phyloP scores from a whole-genome alignment of 92 coral and sea anemone genomes.

The Actinostola sp. region DNA sequence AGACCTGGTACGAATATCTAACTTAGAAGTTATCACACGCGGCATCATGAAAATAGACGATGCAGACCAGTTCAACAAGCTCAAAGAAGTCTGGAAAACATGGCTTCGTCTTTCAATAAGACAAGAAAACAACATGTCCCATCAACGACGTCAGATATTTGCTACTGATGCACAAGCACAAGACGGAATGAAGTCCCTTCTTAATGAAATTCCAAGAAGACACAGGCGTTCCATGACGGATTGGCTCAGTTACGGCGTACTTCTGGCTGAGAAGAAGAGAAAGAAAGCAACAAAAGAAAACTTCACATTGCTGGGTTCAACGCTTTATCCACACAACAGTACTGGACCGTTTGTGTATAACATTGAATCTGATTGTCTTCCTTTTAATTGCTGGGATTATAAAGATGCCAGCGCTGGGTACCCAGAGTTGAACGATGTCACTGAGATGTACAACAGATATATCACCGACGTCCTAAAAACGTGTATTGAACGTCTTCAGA shows the following conservation, averaged over 20 bases:
- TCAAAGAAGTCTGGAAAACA: slow-evolving; percentile 60
- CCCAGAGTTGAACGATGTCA: slow-evolving; percentile 4
- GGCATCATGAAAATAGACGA: slow-evolving; percentile 50
- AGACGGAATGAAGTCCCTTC: slow-evolving; percentile 31
- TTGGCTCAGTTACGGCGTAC: slow-evolving; percentile 71
- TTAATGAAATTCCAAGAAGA: slow-evolving; percentile 47
- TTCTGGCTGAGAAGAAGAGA: slow-evolving; percentile 25
- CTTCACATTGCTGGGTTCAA: slow-evolving; percentile 64
- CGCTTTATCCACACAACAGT: neutral
- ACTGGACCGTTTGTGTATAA: neutral
- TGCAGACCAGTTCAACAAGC: slow-evolving; percentile 30
- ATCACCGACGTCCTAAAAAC: slow-evolving; percentile 52
- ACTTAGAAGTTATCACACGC: slow-evolving; percentile 50
- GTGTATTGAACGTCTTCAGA: slow-evolving; percentile 34
- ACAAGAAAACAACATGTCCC: slow-evolving; percentile 18
- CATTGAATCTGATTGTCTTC: slow-evolving; percentile 14
- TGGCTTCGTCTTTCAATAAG: slow-evolving; percentile 63
- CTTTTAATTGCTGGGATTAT: slow-evolving; percentile 80
- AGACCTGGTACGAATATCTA: slow-evolving; percentile 39
- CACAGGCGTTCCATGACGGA: slow-evolving; percentile 60
- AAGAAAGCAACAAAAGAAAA: slow-evolving; percentile 46
- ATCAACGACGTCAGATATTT: slow-evolving; percentile 33
- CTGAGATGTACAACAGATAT: slow-evolving; percentile 64
- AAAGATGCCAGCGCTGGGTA: slow-evolving; percentile 33
- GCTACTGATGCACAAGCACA: neutral